Percentiles rank a stretch among this genome's conserved stretches.
phyloP scores from a whole-genome alignment of 1,140 invertebrate species.

The Aphaenogaster floridana region DNA sequence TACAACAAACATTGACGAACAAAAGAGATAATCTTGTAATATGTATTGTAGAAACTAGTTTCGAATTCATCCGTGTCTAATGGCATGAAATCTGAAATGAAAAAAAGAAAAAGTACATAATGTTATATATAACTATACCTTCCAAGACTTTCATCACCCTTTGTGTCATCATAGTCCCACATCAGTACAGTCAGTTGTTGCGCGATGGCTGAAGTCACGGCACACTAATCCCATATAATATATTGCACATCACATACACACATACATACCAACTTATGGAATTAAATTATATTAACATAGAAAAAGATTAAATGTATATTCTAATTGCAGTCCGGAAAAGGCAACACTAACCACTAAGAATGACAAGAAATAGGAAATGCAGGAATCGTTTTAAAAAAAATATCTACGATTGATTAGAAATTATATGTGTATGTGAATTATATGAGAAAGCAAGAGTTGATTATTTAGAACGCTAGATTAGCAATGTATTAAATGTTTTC shows the following conservation, averaged over 20 bases:
- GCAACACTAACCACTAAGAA: slow-evolving; percentile 17
- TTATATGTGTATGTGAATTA: slow-evolving; percentile 25
- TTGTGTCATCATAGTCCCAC: slow-evolving; percentile 95
- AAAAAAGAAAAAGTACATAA: slow-evolving; percentile 39
- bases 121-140: slow-evolving; percentile 88
- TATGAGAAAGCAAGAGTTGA: slow-evolving; percentile 21
- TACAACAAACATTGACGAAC: neutral
- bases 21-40: neutral
- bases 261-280: slow-evolving; percentile 80
- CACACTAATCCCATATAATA: slow-evolving; percentile 87
- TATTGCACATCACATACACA: slow-evolving; percentile 85
- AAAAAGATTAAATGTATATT: slow-evolving; percentile 56
- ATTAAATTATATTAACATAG: slow-evolving; percentile 66
- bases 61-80: neutral
- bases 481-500: slow-evolving; percentile 52
- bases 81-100: slow-evolving; percentile 8
- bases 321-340: slow-evolving; percentile 22
- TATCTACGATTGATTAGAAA: neutral
- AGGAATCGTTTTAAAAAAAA: slow-evolving; percentile 9
- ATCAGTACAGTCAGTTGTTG: slow-evolving; percentile 93
- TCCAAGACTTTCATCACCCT: slow-evolving; percentile 93
- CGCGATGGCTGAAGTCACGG: slow-evolving; percentile 88
- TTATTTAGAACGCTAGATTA: slow-evolving; percentile 55
- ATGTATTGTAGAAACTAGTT: neutral
- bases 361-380: neutral